Evolutionary conservation across 1,140 invertebrate genomes (phyloP).

Genomic region (Mamestra configurata): DNA sequence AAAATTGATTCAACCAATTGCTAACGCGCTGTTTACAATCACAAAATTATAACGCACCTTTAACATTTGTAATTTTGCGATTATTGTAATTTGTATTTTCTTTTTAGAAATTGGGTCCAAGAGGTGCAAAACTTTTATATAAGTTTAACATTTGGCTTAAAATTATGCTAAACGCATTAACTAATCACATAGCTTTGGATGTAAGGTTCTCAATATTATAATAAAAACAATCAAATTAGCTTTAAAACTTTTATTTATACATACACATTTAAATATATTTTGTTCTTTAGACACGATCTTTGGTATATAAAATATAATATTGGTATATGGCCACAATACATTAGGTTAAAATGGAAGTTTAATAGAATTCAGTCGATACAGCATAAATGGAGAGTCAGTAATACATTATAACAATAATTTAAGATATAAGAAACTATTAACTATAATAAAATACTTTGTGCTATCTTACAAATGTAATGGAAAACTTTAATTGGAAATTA

Average conservation of each 20-base stretch:
- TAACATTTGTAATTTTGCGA: too few relatives aligned
- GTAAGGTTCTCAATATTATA: neutral
- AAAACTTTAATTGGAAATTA: constrained; percentile 40
- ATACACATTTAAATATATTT: constrained; percentile 70
- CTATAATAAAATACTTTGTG: constrained; percentile 60
- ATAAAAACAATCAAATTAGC: constrained; percentile 21
- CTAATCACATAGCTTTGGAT: neutral
- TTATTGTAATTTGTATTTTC: too few relatives aligned
- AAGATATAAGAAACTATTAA: constrained; percentile 47
- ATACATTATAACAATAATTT: constrained; percentile 50
- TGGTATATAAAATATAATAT: constrained; percentile 79
- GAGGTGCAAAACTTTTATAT: neutral
- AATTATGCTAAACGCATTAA: neutral
- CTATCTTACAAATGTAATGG: constrained; percentile 50
- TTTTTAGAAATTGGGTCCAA: too few relatives aligned
- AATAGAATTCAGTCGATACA: constrained; percentile 63
- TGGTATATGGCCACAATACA: constrained; percentile 73
- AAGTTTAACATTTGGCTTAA: neutral
- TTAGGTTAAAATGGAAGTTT: constrained; percentile 68
- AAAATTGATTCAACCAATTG: too few relatives aligned
- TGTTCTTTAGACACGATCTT: constrained; percentile 78
- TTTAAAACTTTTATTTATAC: constrained; percentile 68
- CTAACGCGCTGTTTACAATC: too few relatives aligned
- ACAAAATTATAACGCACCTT: too few relatives aligned
- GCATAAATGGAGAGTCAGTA: constrained; percentile 56